A percentile compares a stretch with the other conserved stretches of the same genome.
Conservation (phyloP, 2,113 vertebrate species). For the Fulica atra region DNA sequence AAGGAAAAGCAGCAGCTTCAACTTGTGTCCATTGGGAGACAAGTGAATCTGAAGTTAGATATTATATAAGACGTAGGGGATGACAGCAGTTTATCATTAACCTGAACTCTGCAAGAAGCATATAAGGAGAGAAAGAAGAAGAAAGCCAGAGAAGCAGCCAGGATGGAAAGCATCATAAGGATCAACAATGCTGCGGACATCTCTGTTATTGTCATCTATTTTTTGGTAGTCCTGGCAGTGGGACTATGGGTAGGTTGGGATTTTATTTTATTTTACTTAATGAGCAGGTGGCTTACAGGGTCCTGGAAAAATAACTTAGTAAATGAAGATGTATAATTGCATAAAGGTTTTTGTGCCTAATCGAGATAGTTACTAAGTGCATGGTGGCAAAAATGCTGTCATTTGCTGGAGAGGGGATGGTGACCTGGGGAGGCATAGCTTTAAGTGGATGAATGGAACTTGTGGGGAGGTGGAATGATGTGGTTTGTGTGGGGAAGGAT, state of each 20-base stretch:
- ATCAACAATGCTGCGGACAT: slow-evolving; percentile 92
- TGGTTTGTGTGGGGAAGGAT: neutral
- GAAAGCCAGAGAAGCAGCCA: neutral
- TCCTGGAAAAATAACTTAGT: neutral
- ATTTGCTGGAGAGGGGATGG: neutral
- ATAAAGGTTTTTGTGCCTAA: neutral
- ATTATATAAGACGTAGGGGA: slow-evolving; percentile 30
- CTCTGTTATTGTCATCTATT: slow-evolving; percentile 92
- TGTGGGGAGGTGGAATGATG: neutral
- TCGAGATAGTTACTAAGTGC: neutral
- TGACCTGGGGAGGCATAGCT: neutral
- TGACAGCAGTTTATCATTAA: slow-evolving; percentile 77
- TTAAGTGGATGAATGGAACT: neutral
- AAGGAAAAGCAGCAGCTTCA: slow-evolving; percentile 7
- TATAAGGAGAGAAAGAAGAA: slow-evolving; percentile 54
- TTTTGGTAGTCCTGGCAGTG: slow-evolving; percentile 89
- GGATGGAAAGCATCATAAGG: slow-evolving; percentile 20
- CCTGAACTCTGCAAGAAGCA: slow-evolving; percentile 32
- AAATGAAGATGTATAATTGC: neutral
- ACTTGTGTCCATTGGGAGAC: slow-evolving; percentile 18
- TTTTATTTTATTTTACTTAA: neutral
- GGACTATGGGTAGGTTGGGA: slow-evolving; percentile 89
- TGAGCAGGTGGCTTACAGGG: neutral
- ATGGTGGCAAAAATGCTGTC: neutral
- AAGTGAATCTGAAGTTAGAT: slow-evolving; percentile 62